phyloP scores from a whole-genome alignment of 2,797 vertebrate genomes.

The Linurgus olivaceus region DNA sequence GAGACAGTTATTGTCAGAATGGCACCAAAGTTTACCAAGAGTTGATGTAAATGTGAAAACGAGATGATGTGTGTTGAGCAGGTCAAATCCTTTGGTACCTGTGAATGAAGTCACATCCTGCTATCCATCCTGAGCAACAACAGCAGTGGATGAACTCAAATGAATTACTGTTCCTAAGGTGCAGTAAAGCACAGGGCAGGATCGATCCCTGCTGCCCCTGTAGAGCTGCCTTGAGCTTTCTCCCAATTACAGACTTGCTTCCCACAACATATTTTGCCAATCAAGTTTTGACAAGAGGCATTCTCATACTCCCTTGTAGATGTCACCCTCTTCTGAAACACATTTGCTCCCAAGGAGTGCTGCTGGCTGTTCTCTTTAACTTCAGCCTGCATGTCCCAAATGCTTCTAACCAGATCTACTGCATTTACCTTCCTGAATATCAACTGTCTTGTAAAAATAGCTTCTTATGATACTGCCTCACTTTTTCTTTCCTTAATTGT shows the following conservation, averaged over 20 bases:
- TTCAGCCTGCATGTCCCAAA: neutral
- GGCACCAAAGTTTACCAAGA: neutral
- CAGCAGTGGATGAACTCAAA: neutral
- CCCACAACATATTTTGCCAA: neutral
- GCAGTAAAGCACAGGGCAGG: neutral
- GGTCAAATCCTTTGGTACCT: neutral
- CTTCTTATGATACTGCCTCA: neutral
- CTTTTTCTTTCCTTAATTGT: neutral
- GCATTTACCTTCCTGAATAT: neutral
- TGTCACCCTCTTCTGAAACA: neutral
- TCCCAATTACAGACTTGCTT: neutral
- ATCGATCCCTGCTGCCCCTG: neutral
- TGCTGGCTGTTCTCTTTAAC: neutral
- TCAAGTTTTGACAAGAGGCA: neutral
- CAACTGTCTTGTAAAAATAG: neutral
- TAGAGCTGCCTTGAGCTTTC: neutral
- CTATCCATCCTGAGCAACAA: neutral
- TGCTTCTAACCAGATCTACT: neutral
- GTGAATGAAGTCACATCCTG: neutral
- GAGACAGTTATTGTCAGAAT: neutral
- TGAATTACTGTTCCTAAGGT: neutral
- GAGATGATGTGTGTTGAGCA: neutral
- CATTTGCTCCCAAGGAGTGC: fast-evolving
- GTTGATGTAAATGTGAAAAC: neutral
- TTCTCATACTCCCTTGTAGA: neutral